Percentiles rank a stretch among this genome's conserved stretches.
Conservation (phyloP, 2,888 invertebrate species). For the Tipula lateralis region DNA sequence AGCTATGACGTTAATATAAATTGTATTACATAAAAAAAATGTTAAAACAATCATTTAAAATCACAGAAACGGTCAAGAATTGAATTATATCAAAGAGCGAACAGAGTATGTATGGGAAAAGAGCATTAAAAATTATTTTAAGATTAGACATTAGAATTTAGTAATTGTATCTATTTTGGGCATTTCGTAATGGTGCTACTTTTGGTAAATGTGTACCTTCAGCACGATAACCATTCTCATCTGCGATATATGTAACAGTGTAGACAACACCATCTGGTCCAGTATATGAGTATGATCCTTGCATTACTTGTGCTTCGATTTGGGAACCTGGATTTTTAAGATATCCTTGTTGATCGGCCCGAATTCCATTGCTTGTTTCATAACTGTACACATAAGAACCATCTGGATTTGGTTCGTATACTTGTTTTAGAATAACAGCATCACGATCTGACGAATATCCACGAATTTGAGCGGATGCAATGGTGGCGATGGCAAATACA, state of each 20-base stretch:
- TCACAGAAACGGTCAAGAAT: neutral
- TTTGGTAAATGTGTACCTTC: slow-evolving; percentile 51
- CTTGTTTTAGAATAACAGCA: slow-evolving; percentile 52
- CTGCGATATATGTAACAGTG: slow-evolving; percentile 52
- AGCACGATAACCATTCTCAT: slow-evolving; percentile 52
- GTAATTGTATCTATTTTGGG: slow-evolving; percentile 37
- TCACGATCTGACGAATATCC: slow-evolving; percentile 45
- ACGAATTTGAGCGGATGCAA: slow-evolving; percentile 45
- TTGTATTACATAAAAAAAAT: neutral
- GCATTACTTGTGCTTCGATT: slow-evolving; percentile 55
- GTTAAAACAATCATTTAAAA: neutral
- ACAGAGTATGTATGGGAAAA: neutral
- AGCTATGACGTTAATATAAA: neutral
- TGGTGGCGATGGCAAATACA: slow-evolving; percentile 40
- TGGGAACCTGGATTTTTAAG: slow-evolving; percentile 57
- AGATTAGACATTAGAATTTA: slow-evolving; percentile 32
- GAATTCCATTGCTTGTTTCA: slow-evolving; percentile 61
- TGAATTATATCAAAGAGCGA: neutral
- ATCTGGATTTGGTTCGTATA: slow-evolving; percentile 51
- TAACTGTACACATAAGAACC: slow-evolving; percentile 56
- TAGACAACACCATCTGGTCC: slow-evolving; percentile 56
- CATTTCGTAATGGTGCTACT: slow-evolving; percentile 46
- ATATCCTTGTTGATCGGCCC: slow-evolving; percentile 58
- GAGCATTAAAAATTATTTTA: slow-evolving; percentile 31
- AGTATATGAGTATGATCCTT: slow-evolving; percentile 56